Percentiles rank a stretch among this genome's conserved stretches.
phyloP scores from a whole-genome alignment of 2,888 invertebrate species.

The Dendrolimus houi region DNA sequence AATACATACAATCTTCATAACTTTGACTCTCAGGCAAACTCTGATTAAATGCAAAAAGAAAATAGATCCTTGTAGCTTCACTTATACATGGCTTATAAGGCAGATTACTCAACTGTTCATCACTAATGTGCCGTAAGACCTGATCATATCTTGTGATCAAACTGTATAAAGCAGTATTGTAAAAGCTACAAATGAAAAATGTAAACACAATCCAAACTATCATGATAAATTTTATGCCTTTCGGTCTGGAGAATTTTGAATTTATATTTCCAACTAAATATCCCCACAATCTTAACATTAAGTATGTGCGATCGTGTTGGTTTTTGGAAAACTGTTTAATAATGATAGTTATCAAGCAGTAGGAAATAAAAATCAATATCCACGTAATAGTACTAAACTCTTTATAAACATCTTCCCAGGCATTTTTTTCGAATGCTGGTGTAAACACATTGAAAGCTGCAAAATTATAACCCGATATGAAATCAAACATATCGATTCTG shows the following conservation, averaged over 20 bases:
- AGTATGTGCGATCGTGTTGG: slow-evolving; percentile 14
- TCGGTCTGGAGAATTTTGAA: slow-evolving; percentile 22
- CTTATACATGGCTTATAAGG: slow-evolving; percentile 39
- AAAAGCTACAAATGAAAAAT: slow-evolving; percentile 45
- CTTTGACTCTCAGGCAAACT: slow-evolving; percentile 24
- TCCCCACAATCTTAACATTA: slow-evolving; percentile 34
- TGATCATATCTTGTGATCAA: slow-evolving; percentile 33
- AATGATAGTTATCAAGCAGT: slow-evolving; percentile 18
- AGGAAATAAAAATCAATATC: slow-evolving; percentile 31
- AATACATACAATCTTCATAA: slow-evolving; percentile 23
- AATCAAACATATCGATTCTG: slow-evolving; percentile 39
- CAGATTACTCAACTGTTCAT: slow-evolving; percentile 21
- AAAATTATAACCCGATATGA: slow-evolving; percentile 37
- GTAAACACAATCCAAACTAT: slow-evolving; percentile 48
- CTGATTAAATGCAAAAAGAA: slow-evolving; percentile 30
- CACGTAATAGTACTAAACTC: slow-evolving; percentile 36
- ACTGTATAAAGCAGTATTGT: slow-evolving; percentile 41
- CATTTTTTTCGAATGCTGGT: slow-evolving; percentile 22
- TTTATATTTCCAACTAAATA: slow-evolving; percentile 35
- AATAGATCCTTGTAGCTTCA: slow-evolving; percentile 25
- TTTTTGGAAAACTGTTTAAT: slow-evolving; percentile 16
- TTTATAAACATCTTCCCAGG: slow-evolving; percentile 38
- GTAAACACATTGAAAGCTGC: slow-evolving; percentile 29
- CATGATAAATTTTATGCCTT: slow-evolving; percentile 27
- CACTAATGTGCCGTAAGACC: slow-evolving; percentile 17